Conservation (phyloP, 2,113 vertebrate species). For the Osmerus mordax region DNA sequence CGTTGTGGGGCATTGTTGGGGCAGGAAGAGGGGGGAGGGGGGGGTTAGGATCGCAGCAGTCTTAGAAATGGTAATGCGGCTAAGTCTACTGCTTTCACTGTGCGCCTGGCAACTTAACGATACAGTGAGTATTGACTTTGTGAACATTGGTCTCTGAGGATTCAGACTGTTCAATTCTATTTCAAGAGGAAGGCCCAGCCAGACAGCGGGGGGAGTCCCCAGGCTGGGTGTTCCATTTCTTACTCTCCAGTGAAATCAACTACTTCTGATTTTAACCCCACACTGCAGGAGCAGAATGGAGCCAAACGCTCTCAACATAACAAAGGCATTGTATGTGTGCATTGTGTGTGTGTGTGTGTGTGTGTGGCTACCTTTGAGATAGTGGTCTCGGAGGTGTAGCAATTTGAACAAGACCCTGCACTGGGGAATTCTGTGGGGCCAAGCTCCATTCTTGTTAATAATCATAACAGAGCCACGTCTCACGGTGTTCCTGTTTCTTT, state of each 20-base stretch:
- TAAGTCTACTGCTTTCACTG: conserved; percentile 47
- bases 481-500: too few species aligned
- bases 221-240: conserved; percentile 52
- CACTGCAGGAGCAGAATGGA: conserved; percentile 58
- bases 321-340: conserved; percentile 62
- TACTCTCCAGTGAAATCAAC: conserved; percentile 71
- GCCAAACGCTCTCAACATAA: conserved; percentile 69
- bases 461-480: too few species aligned
- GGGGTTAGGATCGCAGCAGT: conserved; percentile 7
- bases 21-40: too few species aligned
- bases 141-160: conserved; percentile 66
- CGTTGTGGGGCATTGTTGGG: conserved; percentile 54
- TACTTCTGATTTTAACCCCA: conserved; percentile 71
- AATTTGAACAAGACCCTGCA: conserved; percentile 45
- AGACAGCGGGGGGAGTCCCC: conserved; percentile 54
- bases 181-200: conserved; percentile 67
- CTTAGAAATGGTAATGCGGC: conserved; percentile 69
- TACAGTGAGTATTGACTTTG: conserved; percentile 65
- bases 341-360: conserved; percentile 29
- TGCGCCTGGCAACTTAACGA: conserved; percentile 54
- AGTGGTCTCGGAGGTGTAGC: conserved; percentile 29
- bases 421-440: conserved; percentile 42
- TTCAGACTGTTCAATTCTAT: conserved; percentile 72
- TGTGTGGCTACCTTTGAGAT: not conserved
- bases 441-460: conserved; percentile 5